Evolutionary conservation across 2,113 vertebrate genomes (phyloP).

Genomic region (Thunnus thynnus): DNA sequence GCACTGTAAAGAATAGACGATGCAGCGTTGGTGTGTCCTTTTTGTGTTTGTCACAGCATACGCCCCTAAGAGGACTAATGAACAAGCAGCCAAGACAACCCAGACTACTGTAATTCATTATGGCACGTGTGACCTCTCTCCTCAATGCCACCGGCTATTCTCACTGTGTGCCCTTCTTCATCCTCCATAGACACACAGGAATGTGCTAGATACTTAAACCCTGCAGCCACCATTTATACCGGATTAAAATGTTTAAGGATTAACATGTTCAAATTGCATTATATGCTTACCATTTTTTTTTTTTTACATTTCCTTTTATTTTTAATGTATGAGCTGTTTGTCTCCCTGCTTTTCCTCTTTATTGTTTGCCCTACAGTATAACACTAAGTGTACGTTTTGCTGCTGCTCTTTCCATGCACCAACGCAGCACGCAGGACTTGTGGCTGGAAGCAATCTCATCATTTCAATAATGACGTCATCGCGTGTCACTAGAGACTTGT

Average conservation of each 20-base stretch:
- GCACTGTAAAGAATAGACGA: constrained; percentile 34
- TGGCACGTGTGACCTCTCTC: constrained; percentile 74
- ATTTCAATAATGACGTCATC: neutral
- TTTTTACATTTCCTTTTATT: neutral
- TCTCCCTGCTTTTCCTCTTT: neutral
- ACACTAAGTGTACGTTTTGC: neutral
- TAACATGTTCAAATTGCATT: neutral
- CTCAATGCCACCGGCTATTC: constrained; percentile 53
- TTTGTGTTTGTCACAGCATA: constrained; percentile 44
- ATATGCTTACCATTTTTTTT: neutral
- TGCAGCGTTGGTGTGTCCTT: constrained; percentile 52
- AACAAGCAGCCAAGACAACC: constrained; percentile 63
- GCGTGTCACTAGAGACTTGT: constrained; percentile 2
- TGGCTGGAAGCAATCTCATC: neutral
- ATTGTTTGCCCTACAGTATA: neutral
- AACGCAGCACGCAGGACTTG: constrained; percentile 6
- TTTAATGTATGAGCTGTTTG: neutral
- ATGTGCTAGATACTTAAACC: constrained; percentile 6
- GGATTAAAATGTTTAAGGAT: neutral
- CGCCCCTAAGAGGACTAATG: constrained; percentile 68
- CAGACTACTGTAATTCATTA: constrained; percentile 73
- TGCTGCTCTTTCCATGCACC: constrained; percentile 5
- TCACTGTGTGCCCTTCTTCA: constrained; percentile 48
- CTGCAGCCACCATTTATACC: neutral
- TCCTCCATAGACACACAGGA: constrained; percentile 29